Percentiles rank a stretch among this genome's conserved stretches.
Evolutionary conservation across 2,888 invertebrate genomes (phyloP).

Genomic region (Callimorpha dominula): DNA sequence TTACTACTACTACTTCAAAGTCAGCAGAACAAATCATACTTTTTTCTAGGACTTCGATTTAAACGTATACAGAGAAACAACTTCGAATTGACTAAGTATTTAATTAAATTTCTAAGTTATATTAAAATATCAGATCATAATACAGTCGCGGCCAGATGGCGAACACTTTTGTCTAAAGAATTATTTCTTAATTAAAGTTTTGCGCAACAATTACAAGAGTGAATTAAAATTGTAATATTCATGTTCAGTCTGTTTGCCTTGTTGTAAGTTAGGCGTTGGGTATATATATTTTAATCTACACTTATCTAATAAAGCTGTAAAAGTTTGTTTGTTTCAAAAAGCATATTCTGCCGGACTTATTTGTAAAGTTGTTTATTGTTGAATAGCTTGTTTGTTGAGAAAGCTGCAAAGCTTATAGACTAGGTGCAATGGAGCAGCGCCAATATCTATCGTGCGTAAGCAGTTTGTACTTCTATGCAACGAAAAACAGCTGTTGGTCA

Average conservation of each 20-base stretch:
- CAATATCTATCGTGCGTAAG: too few relatives aligned
- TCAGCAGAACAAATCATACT: not conserved
- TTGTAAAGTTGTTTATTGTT: too few relatives aligned
- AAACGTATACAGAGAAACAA: slow-evolving; percentile 27
- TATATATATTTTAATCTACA: too few relatives aligned
- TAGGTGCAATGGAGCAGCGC: too few relatives aligned
- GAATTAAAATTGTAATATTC: slow-evolving; percentile 53
- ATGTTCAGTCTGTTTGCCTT: slow-evolving; percentile 21
- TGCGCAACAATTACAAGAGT: slow-evolving; percentile 30
- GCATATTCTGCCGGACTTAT: too few relatives aligned
- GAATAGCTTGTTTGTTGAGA: too few relatives aligned
- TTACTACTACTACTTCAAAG: not conserved
- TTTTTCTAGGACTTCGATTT: not conserved
- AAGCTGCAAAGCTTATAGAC: too few relatives aligned
- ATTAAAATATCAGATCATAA: slow-evolving; percentile 46
- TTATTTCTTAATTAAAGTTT: slow-evolving; percentile 62
- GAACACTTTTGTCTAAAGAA: slow-evolving; percentile 50
- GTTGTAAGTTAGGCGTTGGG: not conserved
- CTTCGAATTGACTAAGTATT: slow-evolving; percentile 36
- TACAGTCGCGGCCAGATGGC: slow-evolving; percentile 53
- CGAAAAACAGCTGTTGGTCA: too few relatives aligned
- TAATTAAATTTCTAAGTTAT: slow-evolving; percentile 56
- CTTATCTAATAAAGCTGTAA: too few relatives aligned
- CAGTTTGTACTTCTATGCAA: too few relatives aligned
- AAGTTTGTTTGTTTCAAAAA: too few relatives aligned